These are phyloP conservation scores for Dasyprocta punctata DNA, from an alignment of 2,113 vertebrate species.

Conservation along the genomic window DNA sequence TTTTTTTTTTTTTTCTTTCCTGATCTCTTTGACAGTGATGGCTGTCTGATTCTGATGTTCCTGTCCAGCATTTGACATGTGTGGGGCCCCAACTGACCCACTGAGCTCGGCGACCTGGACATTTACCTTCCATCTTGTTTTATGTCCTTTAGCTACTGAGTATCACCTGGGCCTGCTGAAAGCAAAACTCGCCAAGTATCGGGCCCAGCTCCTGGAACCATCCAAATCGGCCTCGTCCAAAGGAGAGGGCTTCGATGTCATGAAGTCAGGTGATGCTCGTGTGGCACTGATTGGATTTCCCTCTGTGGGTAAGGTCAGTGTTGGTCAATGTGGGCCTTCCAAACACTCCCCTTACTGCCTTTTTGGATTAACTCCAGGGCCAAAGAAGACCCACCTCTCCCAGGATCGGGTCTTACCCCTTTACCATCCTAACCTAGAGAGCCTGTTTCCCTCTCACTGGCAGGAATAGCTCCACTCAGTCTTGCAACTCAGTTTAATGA, in stretches of 20 bases:
- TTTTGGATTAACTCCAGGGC: fast-evolving
- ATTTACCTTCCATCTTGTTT: neutral
- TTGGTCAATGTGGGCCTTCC: constrained; percentile 10
- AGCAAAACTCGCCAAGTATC: constrained; percentile 98
- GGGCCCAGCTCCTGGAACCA: constrained; percentile 96
- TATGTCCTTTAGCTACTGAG: constrained; percentile 91
- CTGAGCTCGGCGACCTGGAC: neutral
- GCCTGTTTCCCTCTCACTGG: fast-evolving
- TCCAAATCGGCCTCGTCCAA: constrained; percentile 95
- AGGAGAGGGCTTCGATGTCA: constrained; percentile 99
- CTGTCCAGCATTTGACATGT: neutral
- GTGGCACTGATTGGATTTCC: constrained; percentile 99
- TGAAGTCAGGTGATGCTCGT: constrained; percentile 98
- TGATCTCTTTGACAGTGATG: neutral
- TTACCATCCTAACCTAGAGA: neutral
- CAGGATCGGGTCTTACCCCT: no score
- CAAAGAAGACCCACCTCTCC: neutral
- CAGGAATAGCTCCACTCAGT: neutral
- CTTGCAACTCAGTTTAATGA: neutral
- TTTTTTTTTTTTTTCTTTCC: neutral
- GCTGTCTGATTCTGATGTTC: neutral
- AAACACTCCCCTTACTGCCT: neutral
- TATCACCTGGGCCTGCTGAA: constrained; percentile 98
- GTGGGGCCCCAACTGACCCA: neutral
- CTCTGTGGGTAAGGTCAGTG: constrained; percentile 98